These are phyloP conservation scores for Cyanoramphus novaezelandiae DNA, from an alignment of 2,113 vertebrate species.

Conservation along the genomic window DNA sequence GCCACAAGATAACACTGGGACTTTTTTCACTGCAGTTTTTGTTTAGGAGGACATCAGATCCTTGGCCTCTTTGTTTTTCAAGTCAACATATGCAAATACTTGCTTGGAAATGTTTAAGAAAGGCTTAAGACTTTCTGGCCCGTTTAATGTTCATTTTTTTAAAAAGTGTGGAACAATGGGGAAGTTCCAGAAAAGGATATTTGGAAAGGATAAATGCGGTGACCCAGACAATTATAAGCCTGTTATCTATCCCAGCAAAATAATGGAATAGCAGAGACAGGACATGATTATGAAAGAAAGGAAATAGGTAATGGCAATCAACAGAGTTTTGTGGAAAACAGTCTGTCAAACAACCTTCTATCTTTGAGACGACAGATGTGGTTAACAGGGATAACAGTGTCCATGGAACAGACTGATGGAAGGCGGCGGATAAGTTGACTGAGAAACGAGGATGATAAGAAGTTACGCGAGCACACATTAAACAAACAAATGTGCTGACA, in stretches of 20 bases:
- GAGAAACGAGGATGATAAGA: background rate
- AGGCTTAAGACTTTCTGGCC: background rate
- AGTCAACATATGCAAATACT: background rate
- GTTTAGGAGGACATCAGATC: background rate
- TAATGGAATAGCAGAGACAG: conserved; percentile 8
- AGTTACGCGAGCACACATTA: background rate
- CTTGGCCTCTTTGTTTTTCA: background rate
- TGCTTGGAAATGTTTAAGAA: background rate
- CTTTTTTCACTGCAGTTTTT: background rate
- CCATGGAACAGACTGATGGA: conserved; percentile 24
- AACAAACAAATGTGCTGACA: conserved; percentile 23
- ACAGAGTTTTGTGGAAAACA: conserved; percentile 52
- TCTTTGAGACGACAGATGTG: conserved; percentile 31
- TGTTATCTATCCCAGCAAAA: conserved; percentile 43
- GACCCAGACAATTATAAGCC: conserved; percentile 42
- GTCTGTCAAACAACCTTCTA: conserved; percentile 45
- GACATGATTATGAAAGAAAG: conserved; percentile 66
- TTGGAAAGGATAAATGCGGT: conserved; percentile 34
- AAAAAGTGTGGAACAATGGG: conserved; percentile 14
- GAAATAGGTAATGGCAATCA: conserved; percentile 51
- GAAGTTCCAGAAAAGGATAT: conserved; percentile 46
- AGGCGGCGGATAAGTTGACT: conserved; percentile 13
- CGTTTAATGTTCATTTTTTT: background rate
- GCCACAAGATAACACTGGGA: background rate
- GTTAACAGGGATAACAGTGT: conserved; percentile 23